A percentile compares a stretch with the other conserved stretches of the same genome.
These are phyloP conservation scores for Antedon bifida DNA, from an alignment of 35 echinoderm and acorn worm genomes.

Conservation along the genomic window DNA sequence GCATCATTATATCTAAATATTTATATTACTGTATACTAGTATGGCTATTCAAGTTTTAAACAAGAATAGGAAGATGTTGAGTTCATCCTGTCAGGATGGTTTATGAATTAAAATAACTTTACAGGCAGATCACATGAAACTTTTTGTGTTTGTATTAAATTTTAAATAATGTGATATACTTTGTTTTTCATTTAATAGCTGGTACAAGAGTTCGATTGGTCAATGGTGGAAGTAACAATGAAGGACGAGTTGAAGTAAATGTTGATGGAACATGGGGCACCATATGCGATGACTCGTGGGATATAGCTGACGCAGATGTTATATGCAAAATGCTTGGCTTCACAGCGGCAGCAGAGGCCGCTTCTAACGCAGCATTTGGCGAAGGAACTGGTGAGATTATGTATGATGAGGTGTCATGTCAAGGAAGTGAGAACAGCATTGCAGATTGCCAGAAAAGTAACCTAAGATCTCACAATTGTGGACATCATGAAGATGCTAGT, in stretches of 20 bases:
- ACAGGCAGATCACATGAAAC: no score
- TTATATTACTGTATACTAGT: no score
- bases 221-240: not conserved
- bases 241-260: conserved; percentile 14
- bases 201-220: not conserved
- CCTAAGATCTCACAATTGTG: conserved; percentile 68
- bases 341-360: no score
- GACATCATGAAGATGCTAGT: conserved; percentile 82
- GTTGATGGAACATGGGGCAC: conserved; percentile 6
- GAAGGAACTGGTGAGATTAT: conserved; percentile 42
- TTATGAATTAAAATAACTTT: no score
- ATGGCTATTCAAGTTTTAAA: no score
- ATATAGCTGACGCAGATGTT: not conserved
- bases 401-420: conserved; percentile 54
- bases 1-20: no score
- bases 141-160: no score
- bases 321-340: not conserved
- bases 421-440: conserved; percentile 30
- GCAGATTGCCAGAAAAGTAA: conserved; percentile 45
- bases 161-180: no score
- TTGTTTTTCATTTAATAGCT: no score
- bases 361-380: conserved; percentile 1
- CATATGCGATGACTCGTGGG: conserved; percentile 3
- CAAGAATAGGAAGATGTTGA: no score
- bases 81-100: no score